These are phyloP conservation scores for Albula glossodonta DNA, from an alignment of 2,113 vertebrate species.

Conservation along the genomic window DNA sequence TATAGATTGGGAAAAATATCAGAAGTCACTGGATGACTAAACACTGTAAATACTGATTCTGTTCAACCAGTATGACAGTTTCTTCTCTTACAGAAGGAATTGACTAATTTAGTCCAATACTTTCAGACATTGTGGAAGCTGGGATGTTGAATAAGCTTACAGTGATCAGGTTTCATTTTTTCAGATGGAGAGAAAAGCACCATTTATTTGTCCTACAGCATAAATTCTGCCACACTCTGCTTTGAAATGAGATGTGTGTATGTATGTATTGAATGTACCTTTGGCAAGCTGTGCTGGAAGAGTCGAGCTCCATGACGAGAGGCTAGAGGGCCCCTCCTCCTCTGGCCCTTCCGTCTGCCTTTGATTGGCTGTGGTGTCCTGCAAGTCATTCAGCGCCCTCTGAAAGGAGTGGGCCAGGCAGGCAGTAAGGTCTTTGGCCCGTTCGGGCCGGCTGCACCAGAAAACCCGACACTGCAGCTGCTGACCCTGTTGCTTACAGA, in stretches of 20 bases:
- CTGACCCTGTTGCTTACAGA: conserved; percentile 40
- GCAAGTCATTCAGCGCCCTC: conserved; percentile 41
- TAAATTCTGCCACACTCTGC: background rate
- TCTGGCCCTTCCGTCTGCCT: conserved; percentile 4
- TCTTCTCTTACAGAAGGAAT: too few relatives aligned
- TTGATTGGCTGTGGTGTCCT: conserved; percentile 21
- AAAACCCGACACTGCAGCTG: conserved; percentile 49
- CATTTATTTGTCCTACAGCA: background rate
- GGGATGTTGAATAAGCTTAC: too few relatives aligned
- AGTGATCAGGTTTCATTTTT: too few relatives aligned
- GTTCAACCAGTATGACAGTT: too few relatives aligned
- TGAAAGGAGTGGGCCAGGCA: conserved; percentile 47
- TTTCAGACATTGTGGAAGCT: too few relatives aligned
- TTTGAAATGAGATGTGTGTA: too few relatives aligned
- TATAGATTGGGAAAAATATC: too few relatives aligned
- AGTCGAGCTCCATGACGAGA: conserved; percentile 5
- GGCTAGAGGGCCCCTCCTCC: background rate
- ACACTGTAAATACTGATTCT: too few relatives aligned
- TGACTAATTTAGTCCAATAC: too few relatives aligned
- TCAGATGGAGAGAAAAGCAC: too few relatives aligned
- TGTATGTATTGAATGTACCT: conserved; percentile 21
- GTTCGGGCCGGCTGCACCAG: conserved; percentile 41
- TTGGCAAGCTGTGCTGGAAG: conserved; percentile 23
- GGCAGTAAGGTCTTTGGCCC: conserved; percentile 38
- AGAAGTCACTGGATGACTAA: too few relatives aligned